A percentile compares a stretch with the other conserved stretches of the same genome.
Conservation (phyloP, 2,888 invertebrate species). For the Cataglyphis cursor region DNA sequence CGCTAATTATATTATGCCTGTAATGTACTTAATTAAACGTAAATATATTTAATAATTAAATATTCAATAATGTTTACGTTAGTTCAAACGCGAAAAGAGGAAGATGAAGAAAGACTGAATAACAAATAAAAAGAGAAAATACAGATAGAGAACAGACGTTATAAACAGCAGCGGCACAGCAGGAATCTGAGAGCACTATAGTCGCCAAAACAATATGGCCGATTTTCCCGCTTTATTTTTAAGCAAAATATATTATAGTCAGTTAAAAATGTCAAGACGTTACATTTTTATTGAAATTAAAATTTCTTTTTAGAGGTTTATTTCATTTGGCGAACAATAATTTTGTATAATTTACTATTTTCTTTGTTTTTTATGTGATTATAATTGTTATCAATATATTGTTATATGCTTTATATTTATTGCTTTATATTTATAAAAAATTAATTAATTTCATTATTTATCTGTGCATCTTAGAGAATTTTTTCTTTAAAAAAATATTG, state of each 20-base stretch:
- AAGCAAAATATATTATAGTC: conserved; percentile 32
- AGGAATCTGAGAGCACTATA: conserved; percentile 67
- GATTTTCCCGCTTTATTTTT: conserved; percentile 73
- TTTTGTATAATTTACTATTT: not conserved
- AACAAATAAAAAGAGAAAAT: conserved; percentile 30
- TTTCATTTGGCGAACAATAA: not conserved
- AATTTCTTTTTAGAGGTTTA: not conserved
- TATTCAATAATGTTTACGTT: not conserved
- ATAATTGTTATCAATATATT: not conserved
- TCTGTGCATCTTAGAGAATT: not conserved
- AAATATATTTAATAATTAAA: not conserved
- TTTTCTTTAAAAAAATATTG: not conserved
- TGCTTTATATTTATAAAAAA: not conserved
- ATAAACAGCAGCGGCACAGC: conserved; percentile 55
- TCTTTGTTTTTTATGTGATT: not conserved
- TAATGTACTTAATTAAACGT: not conserved
- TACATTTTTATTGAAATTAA: not conserved
- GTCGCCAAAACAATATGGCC: conserved; percentile 66
- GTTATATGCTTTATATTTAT: not conserved
- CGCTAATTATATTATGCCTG: not conserved
- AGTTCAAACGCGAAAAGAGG: not conserved
- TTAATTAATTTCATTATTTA: not conserved
- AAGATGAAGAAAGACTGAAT: not conserved
- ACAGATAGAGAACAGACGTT: conserved; percentile 59
- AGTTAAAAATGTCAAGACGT: conserved; percentile 23